Evolutionary conservation across 2,113 vertebrate species (phyloP).

Genomic region (Anarrhichthys ocellatus): DNA sequence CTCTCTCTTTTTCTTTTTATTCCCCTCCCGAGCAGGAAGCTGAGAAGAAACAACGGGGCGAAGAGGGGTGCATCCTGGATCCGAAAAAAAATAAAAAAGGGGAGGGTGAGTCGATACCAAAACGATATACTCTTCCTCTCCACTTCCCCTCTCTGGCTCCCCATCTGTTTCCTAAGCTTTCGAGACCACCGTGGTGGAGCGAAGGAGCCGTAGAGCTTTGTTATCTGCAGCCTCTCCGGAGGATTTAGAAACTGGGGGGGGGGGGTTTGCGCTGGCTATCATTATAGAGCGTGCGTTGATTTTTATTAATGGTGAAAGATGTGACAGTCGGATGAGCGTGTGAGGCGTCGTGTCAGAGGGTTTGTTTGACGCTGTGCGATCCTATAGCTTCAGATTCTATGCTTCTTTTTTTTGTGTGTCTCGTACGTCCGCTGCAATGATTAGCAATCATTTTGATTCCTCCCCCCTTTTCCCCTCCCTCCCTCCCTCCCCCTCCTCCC

Average conservation of each 20-base stretch:
- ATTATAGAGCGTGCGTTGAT: neutral
- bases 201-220: constrained; percentile 54
- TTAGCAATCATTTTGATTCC: constrained; percentile 32
- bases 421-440: constrained; percentile 1
- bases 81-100: constrained; percentile 15
- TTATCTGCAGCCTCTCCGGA: constrained; percentile 34
- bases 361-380: constrained; percentile 46
- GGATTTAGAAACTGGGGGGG: constrained; percentile 3
- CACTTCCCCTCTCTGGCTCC: constrained; percentile 60
- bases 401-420: constrained; percentile 26
- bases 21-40: constrained; percentile 68
- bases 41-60: constrained; percentile 32
- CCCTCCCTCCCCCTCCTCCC: neutral
- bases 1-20: constrained; percentile 53
- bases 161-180: constrained; percentile 66
- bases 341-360: constrained; percentile 47
- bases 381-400: constrained; percentile 29
- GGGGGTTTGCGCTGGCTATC: too few relatives aligned
- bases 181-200: constrained; percentile 67
- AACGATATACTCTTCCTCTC: constrained; percentile 54
- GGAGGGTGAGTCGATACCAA: constrained; percentile 74
- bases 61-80: constrained; percentile 54
- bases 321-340: constrained; percentile 39
- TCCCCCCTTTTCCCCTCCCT: neutral
- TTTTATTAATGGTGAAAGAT: constrained; percentile 37